Percentiles rank a stretch among this genome's conserved stretches.
These are phyloP conservation scores for Diarsia mendica DNA, from an alignment of 2,888 invertebrate species.

Conservation along the genomic window DNA sequence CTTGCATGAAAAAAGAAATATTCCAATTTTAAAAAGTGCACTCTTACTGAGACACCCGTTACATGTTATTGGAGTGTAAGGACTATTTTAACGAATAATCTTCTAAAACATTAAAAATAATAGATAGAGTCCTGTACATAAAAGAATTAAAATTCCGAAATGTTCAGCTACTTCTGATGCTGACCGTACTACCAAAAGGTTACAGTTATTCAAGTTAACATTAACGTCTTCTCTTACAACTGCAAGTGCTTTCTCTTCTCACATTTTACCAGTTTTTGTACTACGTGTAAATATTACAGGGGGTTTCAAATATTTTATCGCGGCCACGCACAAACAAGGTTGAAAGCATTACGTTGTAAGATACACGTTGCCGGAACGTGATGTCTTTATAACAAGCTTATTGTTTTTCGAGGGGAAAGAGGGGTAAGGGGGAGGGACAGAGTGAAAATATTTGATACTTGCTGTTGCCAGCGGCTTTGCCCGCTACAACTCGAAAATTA, in stretches of 20 bases:
- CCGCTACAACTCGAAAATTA: too few species aligned
- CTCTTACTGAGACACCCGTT: too few species aligned
- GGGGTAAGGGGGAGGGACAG: conserved; percentile 43
- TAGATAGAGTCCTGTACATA: too few species aligned
- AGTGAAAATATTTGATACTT: conserved; percentile 69
- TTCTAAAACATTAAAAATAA: too few species aligned
- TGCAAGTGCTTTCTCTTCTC: neutral
- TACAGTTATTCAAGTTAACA: neutral
- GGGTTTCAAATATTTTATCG: conserved; percentile 63
- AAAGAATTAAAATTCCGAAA: too few species aligned
- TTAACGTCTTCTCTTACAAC: neutral
- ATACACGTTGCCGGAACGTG: conserved; percentile 72
- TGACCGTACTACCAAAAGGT: neutral
- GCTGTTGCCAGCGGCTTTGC: too few species aligned
- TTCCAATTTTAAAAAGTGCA: too few species aligned
- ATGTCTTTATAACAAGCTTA: conserved; percentile 75
- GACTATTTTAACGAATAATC: too few species aligned
- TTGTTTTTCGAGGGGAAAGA: conserved; percentile 65
- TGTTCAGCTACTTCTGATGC: too few species aligned
- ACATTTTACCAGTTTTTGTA: conserved; percentile 39
- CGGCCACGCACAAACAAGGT: conserved; percentile 59
- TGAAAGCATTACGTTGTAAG: conserved; percentile 69
- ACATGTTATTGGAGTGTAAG: too few species aligned
- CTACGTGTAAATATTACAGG: conserved; percentile 58
- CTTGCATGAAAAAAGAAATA: too few species aligned